Percentiles rank a stretch among this genome's conserved stretches.
These are phyloP conservation scores for Amphiprion percula DNA, from an alignment of 2,113 vertebrate species.

Conservation along the genomic window DNA sequence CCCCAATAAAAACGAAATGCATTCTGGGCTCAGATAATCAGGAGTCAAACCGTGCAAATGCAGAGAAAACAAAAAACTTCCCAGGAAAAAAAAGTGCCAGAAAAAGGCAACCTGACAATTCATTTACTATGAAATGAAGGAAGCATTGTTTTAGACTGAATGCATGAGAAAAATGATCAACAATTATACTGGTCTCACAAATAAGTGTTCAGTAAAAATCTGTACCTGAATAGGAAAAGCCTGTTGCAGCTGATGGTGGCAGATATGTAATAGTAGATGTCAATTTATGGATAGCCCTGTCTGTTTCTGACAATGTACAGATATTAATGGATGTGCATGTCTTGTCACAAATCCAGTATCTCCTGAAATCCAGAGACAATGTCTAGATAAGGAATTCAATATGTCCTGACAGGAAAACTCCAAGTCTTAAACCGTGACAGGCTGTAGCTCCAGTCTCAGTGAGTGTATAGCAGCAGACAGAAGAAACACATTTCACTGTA, in stretches of 20 bases:
- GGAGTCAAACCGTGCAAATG: not conserved
- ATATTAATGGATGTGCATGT: slow-evolving; percentile 49
- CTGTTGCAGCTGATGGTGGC: slow-evolving; percentile 44
- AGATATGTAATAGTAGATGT: slow-evolving; percentile 61
- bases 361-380: slow-evolving; percentile 41
- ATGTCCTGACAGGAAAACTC: slow-evolving; percentile 27
- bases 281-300: slow-evolving; percentile 59
- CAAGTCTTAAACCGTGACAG: slow-evolving; percentile 17
- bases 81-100: not conserved
- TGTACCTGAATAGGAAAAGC: slow-evolving; percentile 57
- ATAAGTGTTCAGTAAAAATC: slow-evolving; percentile 35
- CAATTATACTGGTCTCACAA: slow-evolving; percentile 41
- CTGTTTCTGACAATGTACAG: slow-evolving; percentile 54
- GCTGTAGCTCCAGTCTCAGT: slow-evolving; percentile 5
- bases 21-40: not conserved
- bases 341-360: slow-evolving; percentile 72
- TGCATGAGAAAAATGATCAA: slow-evolving; percentile 16
- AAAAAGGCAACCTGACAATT: not conserved
- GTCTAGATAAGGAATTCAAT: slow-evolving; percentile 52
- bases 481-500: slow-evolving; percentile 12
- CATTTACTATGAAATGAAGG: not conserved
- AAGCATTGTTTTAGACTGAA: not conserved
- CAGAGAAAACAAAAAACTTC: not conserved
- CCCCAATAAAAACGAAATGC: not conserved
- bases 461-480: slow-evolving; percentile 24